Conservation (phyloP, 2,888 invertebrate genomes). For the Apantesis nais region DNA sequence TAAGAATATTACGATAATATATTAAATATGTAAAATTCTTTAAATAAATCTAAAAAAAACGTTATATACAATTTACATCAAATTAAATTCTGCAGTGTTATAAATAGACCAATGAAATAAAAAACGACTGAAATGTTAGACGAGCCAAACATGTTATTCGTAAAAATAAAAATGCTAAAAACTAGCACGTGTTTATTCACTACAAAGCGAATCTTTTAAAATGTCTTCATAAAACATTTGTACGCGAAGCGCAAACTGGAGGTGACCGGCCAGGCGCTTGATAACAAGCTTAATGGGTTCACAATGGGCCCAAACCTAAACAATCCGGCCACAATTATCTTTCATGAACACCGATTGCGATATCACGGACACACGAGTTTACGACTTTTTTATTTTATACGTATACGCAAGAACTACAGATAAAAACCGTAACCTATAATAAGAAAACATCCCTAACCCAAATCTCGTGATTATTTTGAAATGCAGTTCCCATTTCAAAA, state of each 20-base stretch:
- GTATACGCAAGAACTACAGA: background rate
- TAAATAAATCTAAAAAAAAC: too few species aligned
- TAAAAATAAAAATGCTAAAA: background rate
- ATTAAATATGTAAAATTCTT: background rate
- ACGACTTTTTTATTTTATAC: background rate
- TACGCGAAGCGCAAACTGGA: constrained; percentile 16
- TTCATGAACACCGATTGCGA: constrained; percentile 50
- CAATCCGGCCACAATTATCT: constrained; percentile 59
- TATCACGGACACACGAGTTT: constrained; percentile 27
- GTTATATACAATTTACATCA: background rate
- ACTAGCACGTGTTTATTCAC: background rate
- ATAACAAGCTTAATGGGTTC: constrained; percentile 57
- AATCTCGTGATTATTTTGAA: background rate
- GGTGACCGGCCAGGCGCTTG: constrained; percentile 45
- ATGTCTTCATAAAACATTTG: constrained; percentile 1
- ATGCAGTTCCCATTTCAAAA: background rate
- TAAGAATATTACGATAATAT: background rate
- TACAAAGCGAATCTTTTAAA: background rate
- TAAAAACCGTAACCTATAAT: background rate
- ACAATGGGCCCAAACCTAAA: constrained; percentile 73
- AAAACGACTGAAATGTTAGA: background rate
- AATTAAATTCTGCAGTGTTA: background rate
- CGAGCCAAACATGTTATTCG: background rate
- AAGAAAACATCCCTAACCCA: background rate
- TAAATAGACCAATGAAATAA: background rate